Conservation (phyloP, 2,888 invertebrate genomes). For the Psylliodes chrysocephalus region DNA sequence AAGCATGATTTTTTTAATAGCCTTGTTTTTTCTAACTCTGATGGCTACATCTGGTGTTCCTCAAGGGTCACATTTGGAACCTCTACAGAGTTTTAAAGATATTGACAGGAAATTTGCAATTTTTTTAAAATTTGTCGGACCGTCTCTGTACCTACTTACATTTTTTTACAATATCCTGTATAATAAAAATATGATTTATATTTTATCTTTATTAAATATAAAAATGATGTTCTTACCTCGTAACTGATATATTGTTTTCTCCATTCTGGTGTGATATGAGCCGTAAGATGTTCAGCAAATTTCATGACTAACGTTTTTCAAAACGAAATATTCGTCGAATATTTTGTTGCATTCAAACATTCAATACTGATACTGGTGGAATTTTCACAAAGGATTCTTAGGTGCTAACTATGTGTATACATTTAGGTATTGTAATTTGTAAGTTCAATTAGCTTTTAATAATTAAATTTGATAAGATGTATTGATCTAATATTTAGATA, state of each 20-base stretch:
- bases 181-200: background rate
- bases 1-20: no score
- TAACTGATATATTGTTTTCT: constrained; percentile 85
- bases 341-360: background rate
- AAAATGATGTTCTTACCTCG: constrained; percentile 66
- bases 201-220: no score
- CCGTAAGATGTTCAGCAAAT: constrained; percentile 88
- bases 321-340: background rate
- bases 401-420: constrained; percentile 15
- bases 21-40: no score
- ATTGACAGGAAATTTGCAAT: no score
- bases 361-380: background rate
- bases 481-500: constrained; percentile 13
- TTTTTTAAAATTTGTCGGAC: no score
- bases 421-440: constrained; percentile 9
- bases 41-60: no score
- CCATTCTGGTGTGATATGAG: constrained; percentile 94
- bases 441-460: background rate
- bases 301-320: constrained; percentile 72
- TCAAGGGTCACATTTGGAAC: no score
- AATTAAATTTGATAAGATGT: constrained; percentile 14
- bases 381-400: constrained; percentile 13
- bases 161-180: background rate
- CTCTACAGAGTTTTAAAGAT: no score
- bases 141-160: no score